Conservation (phyloP, 2,888 invertebrate genomes). For the Copidosoma aretas region DNA sequence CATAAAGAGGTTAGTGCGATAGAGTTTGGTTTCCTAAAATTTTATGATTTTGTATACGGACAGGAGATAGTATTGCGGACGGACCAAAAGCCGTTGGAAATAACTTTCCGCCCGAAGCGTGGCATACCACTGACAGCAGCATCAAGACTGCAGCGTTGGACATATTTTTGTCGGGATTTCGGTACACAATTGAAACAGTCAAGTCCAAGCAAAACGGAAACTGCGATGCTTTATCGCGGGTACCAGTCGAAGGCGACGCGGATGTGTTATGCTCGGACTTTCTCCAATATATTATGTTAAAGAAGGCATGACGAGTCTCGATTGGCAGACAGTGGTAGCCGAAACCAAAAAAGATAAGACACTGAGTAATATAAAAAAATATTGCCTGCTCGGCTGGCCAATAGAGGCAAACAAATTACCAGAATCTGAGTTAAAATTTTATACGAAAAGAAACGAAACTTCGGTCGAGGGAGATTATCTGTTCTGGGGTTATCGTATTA, state of each 20-base stretch:
- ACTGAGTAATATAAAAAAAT: not conserved
- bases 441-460: slow-evolving; percentile 24
- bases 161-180: too few species aligned
- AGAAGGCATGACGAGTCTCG: too few species aligned
- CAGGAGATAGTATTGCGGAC: slow-evolving; percentile 32
- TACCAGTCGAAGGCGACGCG: too few species aligned
- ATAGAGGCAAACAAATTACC: not conserved
- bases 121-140: slow-evolving; percentile 37
- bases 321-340: too few species aligned
- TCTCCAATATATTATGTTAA: too few species aligned
- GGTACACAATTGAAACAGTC: too few species aligned
- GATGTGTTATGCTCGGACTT: too few species aligned
- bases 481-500: slow-evolving; percentile 36
- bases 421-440: slow-evolving; percentile 16
- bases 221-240: too few species aligned
- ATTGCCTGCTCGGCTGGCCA: slow-evolving; percentile 12
- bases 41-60: slow-evolving; percentile 18
- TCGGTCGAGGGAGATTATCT: slow-evolving; percentile 22
- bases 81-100: slow-evolving; percentile 35
- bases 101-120: slow-evolving; percentile 30
- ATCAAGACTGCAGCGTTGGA: slow-evolving; percentile 14
- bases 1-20: slow-evolving; percentile 1
- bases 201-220: too few species aligned
- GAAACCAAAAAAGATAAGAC: slow-evolving; percentile 5
- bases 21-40: not conserved